Percentiles rank a stretch among this genome's conserved stretches.
Evolutionary conservation across 2,797 vertebrate genomes (phyloP).

Genomic region (Sebastes trivittatus): DNA sequence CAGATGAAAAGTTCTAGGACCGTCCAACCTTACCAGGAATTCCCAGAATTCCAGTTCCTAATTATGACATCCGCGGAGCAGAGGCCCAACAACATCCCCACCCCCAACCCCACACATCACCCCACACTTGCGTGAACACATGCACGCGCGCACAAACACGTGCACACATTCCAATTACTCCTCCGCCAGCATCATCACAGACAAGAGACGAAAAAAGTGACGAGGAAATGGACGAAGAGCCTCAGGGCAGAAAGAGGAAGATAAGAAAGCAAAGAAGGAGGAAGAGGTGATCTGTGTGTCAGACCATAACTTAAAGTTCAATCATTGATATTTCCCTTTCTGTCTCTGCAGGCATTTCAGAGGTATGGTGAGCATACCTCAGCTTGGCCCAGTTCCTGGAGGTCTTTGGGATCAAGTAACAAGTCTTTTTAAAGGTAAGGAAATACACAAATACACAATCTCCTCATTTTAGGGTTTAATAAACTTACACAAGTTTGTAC

Average conservation of each 20-base stretch:
- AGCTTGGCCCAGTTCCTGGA: background rate
- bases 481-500: background rate
- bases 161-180: slow-evolving; percentile 41
- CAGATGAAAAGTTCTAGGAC: slow-evolving; percentile 76
- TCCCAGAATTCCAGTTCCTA: slow-evolving; percentile 79
- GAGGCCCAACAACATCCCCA: slow-evolving; percentile 42
- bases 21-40: slow-evolving; percentile 76
- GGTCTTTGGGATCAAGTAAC: background rate
- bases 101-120: background rate
- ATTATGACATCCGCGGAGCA: slow-evolving; percentile 76
- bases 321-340: background rate
- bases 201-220: slow-evolving; percentile 13
- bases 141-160: slow-evolving; percentile 8
- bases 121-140: slow-evolving; percentile 8
- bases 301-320: background rate
- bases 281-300: background rate
- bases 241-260: background rate
- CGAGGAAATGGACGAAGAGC: slow-evolving; percentile 20
- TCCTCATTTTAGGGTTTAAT: background rate
- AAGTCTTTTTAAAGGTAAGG: background rate
- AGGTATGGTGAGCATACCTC: background rate
- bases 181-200: slow-evolving; percentile 32
- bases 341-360: background rate
- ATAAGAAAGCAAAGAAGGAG: background rate
- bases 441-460: background rate